Base-by-base conservation (phyloP, 2,797 vertebrate species). In the Coccyzus lansbergi region DNA sequence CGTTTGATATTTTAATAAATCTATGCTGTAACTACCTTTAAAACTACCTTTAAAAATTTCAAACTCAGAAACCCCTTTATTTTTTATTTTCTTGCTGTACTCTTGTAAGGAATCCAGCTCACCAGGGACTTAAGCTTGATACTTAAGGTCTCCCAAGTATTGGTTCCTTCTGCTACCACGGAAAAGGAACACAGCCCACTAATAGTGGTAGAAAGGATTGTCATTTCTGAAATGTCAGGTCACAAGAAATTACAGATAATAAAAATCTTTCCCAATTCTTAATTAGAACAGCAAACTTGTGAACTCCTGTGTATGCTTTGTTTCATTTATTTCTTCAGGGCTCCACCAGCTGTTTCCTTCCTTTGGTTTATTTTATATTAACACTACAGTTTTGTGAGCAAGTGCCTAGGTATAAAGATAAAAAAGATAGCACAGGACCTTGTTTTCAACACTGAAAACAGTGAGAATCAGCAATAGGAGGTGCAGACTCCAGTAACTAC, bases 1-100 rank as follows among this genome's bases (percentile, higher is more conserved):
- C n/a, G 87, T 80, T 81, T 94, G 40, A 79, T 69, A n/a, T 72
- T 92, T 91, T 65, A 82, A 52, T n/a, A n/a, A 93, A 93, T 93
- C 46, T 56, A 26, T 94, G 71, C 38, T 3, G 0, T 83, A 83
- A 53, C 42, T 87, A 77, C 9, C 28, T 65, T 59, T 42, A 90
- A 92, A 83, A 53, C 42, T 87, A 77, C 9, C 28, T 65, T 59
- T 42, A 90, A 92, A 91, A 91, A 72, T 42, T 59, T 69, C 79
- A 88, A 38, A 78, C 25, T 56, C 10, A 85, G 75, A 90, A 78
- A 69, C 11, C 25, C 15, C 34, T 86, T 89, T 56, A 63, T 70
- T 48, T 84, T 74, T 75, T 22, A 60, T 79, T 91, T 86, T 36
- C 42, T 91, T 62, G 49, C 63, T 78, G 16, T 3, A 3, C 12